Evolutionary conservation across 2,797 vertebrate species (phyloP).

Genomic region (Macroramphosus scolopax): DNA sequence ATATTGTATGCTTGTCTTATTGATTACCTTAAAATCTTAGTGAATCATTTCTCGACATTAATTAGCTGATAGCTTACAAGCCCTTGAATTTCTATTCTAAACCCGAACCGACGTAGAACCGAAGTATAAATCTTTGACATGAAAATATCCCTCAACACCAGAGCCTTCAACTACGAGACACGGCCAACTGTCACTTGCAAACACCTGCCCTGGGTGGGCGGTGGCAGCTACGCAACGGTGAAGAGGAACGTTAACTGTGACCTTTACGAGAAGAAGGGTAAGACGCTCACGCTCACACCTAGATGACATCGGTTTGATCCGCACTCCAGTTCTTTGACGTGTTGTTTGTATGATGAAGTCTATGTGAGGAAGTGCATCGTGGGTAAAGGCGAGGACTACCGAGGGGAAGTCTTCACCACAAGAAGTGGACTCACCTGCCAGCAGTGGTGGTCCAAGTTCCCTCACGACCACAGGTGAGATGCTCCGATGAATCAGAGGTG

Average conservation of each 20-base stretch:
- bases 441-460: constrained; percentile 88
- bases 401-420: constrained; percentile 82
- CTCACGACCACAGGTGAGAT: constrained; percentile 90
- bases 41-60: too few species aligned
- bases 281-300: constrained; percentile 10
- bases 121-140: constrained; percentile 6
- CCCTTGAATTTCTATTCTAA: too few species aligned
- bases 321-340: not conserved
- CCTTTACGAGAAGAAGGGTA: constrained; percentile 96
- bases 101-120: too few species aligned
- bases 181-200: constrained; percentile 83
- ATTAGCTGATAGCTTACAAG: too few species aligned
- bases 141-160: constrained; percentile 50
- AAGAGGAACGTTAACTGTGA: constrained; percentile 89
- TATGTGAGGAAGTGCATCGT: constrained; percentile 89
- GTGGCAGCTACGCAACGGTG: constrained; percentile 77
- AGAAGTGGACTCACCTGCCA: constrained; percentile 85
- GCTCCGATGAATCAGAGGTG: not conserved
- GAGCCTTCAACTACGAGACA: constrained; percentile 89
- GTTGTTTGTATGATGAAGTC: constrained; percentile 70
- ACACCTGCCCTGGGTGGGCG: constrained; percentile 87
- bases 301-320: not conserved
- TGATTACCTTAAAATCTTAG: too few species aligned
- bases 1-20: too few species aligned
- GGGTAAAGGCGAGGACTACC: constrained; percentile 84